Evolutionary conservation across 1,140 invertebrate genomes (phyloP), one percentile per base, ranked within the genome.

Genomic region (Contarinia nasturtii): DNA sequence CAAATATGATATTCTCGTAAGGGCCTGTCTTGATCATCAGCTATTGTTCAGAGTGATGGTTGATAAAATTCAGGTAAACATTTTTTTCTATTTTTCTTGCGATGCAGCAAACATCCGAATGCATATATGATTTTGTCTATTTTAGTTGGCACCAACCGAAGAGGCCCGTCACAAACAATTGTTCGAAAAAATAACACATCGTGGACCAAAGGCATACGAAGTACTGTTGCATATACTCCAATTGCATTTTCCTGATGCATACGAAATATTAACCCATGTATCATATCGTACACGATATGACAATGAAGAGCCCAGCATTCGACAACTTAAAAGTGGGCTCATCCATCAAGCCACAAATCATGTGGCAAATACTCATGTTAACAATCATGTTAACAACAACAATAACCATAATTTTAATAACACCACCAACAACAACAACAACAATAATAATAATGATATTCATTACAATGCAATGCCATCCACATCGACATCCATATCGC

Each of bases 131-230:
- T 27, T 27, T 27, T 10, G 27, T 19, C 18, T 40, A 15, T 40
- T 40, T 40, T 40, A 19, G n/a, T 40, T 40, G 18, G 38, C n/a
- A 40, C 12, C 18, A 15, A 15, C 38, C 38, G 18, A 40, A 40
- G 43, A 45, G 22, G 14, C 11, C 5, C 12, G 27, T 10, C 44
- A 45, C 22, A 2, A 18, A 45, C 2, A 18, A 19, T 14, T 45
- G n/a, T 45, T 45, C n/a, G 33, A 33, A 20, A 45, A 45, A 33
- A 45, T 45, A n/a, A 45, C 44, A 4, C 11, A 33, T 5, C 19
- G 44, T 14, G 44, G 44, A 5, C 44, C 44, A 19, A 45, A 45
- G 14, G 44, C 44, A 17, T 45, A 21, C 17, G 12, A 45, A 33
- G 2, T n/a, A 4, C 22, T 45, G 4, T 2, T 27, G 10, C 2